Percentiles rank a stretch among this genome's conserved stretches.
phyloP scores from a whole-genome alignment of 2,888 invertebrate species.

The Chymomyza procnemis region DNA sequence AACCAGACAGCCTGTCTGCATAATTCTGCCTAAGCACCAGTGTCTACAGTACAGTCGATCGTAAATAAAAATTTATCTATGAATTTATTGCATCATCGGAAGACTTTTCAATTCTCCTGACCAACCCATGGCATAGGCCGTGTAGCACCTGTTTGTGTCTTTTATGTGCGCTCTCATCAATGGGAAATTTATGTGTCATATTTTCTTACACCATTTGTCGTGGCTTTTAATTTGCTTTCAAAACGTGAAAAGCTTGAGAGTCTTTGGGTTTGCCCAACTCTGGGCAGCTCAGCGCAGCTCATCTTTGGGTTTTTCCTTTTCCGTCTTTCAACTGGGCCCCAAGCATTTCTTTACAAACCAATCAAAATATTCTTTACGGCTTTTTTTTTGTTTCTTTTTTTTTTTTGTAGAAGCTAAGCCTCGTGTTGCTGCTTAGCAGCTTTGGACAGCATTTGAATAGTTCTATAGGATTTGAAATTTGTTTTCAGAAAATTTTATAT shows the following conservation, averaged over 20 bases:
- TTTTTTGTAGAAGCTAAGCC: too few species aligned
- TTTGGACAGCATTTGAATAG: too few species aligned
- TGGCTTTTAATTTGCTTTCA: slow-evolving; percentile 66
- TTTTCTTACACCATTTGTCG: slow-evolving; percentile 60
- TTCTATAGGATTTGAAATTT: too few species aligned
- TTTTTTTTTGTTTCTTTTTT: too few species aligned
- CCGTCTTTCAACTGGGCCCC: not conserved
- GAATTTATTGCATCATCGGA: slow-evolving; percentile 72
- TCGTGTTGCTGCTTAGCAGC: too few species aligned
- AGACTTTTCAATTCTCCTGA: slow-evolving; percentile 62
- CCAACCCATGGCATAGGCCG: slow-evolving; percentile 23
- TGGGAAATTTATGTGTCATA: slow-evolving; percentile 59
- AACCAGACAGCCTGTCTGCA: slow-evolving; percentile 56
- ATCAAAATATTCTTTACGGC: too few species aligned
- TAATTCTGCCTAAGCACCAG: not conserved
- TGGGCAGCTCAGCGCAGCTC: not conserved
- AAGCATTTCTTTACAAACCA: too few species aligned
- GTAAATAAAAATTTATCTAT: slow-evolving; percentile 74
- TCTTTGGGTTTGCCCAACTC: not conserved
- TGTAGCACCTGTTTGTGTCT: not conserved
- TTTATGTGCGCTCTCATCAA: slow-evolving; percentile 36
- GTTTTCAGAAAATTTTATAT: too few species aligned
- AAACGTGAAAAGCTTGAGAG: slow-evolving; percentile 36
- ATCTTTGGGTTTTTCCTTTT: not conserved
- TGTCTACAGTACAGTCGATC: slow-evolving; percentile 28